phyloP scores from a whole-genome alignment of 2,797 vertebrate genomes.

The Momotus momota region DNA sequence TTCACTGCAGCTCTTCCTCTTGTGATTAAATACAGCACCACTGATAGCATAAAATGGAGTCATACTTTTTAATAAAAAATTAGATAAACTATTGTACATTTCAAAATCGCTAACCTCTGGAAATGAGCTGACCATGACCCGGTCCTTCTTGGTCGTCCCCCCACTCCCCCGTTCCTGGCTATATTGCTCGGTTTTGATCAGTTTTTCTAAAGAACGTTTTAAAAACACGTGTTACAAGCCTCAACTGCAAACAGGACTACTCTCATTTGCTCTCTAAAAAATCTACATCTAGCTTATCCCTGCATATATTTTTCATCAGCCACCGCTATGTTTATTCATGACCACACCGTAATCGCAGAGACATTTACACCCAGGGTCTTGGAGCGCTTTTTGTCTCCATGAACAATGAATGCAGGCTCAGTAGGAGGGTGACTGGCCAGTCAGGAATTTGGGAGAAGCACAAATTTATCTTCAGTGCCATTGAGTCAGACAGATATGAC shows the following conservation, averaged over 20 bases:
- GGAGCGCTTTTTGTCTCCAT: not conserved
- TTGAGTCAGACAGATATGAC: fast-evolving
- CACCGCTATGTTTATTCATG: not conserved
- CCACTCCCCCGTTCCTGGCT: not conserved
- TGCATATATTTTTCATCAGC: not conserved
- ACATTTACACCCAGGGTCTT: not conserved
- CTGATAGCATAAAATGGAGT: not conserved
- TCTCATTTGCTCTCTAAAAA: not conserved
- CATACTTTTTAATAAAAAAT: not conserved
- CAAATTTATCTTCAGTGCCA: not conserved
- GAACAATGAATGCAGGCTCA: not conserved
- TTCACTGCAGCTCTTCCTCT: not conserved
- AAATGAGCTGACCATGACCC: not conserved
- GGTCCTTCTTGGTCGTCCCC: not conserved
- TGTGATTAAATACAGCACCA: constrained; percentile 15
- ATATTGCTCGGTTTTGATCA: not conserved
- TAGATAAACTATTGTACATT: not conserved
- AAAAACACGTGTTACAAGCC: not conserved
- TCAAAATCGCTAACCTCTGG: constrained; percentile 21
- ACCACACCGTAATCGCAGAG: not conserved
- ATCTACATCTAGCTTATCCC: not conserved
- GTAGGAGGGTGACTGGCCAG: not conserved
- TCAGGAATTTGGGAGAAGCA: not conserved
- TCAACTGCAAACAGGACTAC: not conserved
- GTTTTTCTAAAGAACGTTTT: constrained; percentile 7